Evolutionary conservation across 2,797 vertebrate genomes (phyloP), one percentile per base, ranked within the genome.

Genomic region (Limosa lapponica): DNA sequence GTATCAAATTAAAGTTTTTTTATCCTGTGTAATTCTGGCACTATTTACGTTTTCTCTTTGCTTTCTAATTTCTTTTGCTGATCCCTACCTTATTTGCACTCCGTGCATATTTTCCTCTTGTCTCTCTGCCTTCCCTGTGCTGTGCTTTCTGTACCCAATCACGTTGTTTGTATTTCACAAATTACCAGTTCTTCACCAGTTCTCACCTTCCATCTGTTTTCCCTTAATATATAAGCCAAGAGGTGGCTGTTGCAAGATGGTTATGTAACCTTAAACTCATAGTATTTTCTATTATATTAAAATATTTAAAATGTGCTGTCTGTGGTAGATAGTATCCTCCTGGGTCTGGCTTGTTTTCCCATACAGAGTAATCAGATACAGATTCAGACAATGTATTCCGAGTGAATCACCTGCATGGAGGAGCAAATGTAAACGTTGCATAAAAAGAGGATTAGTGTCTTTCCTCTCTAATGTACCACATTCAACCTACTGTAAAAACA

Each of bases 131-230:
- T 77, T 91, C 23, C 28, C 11, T 8, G 3, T 66, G 46, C 48
- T 70, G 65, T 75, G 34, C 13, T 13, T 24, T n/a, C 34, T 72
- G 23, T 69, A 65, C 37, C 84, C 51, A 36, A 0, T 59, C 12
- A 27, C 43, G 30, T 79, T 49, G 43, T 82, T 91, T 80, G 8
- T 48, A 67, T 73, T 88, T 25, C 48, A 88, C 25, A 70, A 48
- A 59, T 88, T 88, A 62, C 19, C 20, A 39, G 7, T 65, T 89
- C 62, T 57, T 79, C 34, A 41, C 12, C 16, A 69, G 58, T 82
- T 91, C 70, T 93, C n/a, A 90, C 39, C 59, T 86, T 78, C 46
- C 55, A 54, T 83, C 44, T 93, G 51, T 46, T 89, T 85, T 81
- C 67, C 23, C 23, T 59, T 82, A 37, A 57, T 6, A 43, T 51